Evolutionary conservation across 1,140 invertebrate genomes (phyloP), one percentile per base, ranked within the genome.

Genomic region (Anastatus disparis): DNA sequence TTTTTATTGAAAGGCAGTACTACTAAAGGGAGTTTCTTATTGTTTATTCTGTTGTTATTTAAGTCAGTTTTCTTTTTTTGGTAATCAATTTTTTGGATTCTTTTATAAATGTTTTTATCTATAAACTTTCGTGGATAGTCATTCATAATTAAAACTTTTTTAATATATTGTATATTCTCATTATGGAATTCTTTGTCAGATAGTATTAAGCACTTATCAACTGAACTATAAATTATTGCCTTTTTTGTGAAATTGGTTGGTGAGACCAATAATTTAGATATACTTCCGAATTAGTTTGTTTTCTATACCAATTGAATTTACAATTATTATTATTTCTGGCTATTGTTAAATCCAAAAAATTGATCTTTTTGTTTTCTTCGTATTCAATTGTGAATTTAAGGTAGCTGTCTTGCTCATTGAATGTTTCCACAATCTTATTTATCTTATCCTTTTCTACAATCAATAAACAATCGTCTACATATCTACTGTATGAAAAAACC

Each of bases 71-170:
- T n/a, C n/a, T n/a, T n/a, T n/a, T n/a, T n/a, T n/a, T n/a, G n/a
- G n/a, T n/a, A n/a, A n/a, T n/a, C n/a, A n/a, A n/a, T n/a, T n/a
- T n/a, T n/a, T n/a, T n/a, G n/a, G n/a, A 61, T 66, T 62, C 12
- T 29, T 48, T 73, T 56, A 12, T 12, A 8, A 40, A 22, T 20
- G 38, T 44, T 3, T 44, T 44, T 44, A 3, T 44, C 15, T 8
- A 15, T 44, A 15, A 44, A 44, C 6, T 44, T 44, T 17, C 3
- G 42, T 13, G 42, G 42, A 17, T 44, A 4, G 26, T n/a, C 66
- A 35, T 17, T 40, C 44, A 40, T 10, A 48, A 42, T 17, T 48
- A 29, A 35, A 17, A 72, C 13, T 40, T 53, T 31, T 27, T 72
- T 56, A 10, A 40, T 29, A 12, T 58, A 27, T 62, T 17, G n/a